These are phyloP conservation scores for Molossus alvarezi DNA, from an alignment of 2,797 vertebrate genomes.

Conservation along the genomic window DNA sequence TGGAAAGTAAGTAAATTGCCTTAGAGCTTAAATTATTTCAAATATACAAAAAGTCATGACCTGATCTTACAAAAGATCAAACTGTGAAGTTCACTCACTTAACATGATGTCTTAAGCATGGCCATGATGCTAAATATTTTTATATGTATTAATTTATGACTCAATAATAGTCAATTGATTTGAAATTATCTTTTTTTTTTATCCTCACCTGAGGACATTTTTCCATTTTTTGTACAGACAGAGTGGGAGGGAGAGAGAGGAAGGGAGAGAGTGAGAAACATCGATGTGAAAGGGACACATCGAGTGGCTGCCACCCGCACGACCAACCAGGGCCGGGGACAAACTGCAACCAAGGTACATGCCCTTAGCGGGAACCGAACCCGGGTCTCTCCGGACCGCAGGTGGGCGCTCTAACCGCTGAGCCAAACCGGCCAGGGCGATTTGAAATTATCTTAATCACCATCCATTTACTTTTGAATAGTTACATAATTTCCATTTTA, in stretches of 20 bases:
- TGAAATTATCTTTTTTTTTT: neutral
- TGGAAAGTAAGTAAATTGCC: neutral
- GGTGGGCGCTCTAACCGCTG: no score
- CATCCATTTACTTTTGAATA: neutral
- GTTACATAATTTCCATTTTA: slow-evolving; percentile 16
- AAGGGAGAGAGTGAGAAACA: no score
- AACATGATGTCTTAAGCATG: neutral
- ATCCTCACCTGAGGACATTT: no score
- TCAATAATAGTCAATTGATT: slow-evolving; percentile 20
- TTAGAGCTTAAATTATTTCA: neutral
- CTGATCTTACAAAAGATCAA: slow-evolving; percentile 45
- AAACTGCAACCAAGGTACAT: no score
- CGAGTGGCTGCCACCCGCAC: no score
- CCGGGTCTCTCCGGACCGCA: no score
- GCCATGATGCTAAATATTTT: neutral
- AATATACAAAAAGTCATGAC: neutral
- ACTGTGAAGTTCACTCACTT: neutral
- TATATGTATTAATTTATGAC: neutral
- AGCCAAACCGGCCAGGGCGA: no score
- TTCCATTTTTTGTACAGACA: no score
- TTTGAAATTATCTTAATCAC: neutral
- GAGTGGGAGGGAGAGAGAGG: no score
- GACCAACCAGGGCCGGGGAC: no score
- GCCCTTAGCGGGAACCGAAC: no score
- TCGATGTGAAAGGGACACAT: no score